A percentile compares a stretch with the other conserved stretches of the same genome.
These are phyloP conservation scores for Nycticorax nycticorax DNA, from an alignment of 2,113 vertebrate species.

Conservation along the genomic window DNA sequence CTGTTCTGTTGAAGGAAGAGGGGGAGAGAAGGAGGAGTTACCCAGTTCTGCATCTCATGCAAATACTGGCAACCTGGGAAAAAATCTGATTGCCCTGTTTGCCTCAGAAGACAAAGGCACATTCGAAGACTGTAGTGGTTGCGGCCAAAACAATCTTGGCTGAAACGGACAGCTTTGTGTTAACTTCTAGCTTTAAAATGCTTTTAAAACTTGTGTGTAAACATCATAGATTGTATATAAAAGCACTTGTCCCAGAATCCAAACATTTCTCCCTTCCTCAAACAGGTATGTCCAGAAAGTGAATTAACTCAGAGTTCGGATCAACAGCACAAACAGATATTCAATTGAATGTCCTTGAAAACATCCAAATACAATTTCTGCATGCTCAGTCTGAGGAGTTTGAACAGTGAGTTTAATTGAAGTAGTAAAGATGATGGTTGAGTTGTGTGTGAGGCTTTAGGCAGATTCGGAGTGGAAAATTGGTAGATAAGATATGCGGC, in stretches of 20 bases:
- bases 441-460: not conserved
- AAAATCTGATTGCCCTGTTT: not conserved
- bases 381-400: not conserved
- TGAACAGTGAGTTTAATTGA: not conserved
- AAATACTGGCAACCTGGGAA: not conserved
- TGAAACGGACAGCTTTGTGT: not conserved
- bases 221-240: not conserved
- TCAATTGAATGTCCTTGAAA: not conserved
- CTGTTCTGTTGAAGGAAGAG: not conserved
- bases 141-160: not conserved
- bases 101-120: not conserved
- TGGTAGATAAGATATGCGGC: not conserved
- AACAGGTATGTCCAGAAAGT: not conserved
- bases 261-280: not conserved
- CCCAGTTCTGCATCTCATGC: not conserved
- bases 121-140: not conserved
- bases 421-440: not conserved
- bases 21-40: not conserved
- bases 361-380: not conserved
- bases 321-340: not conserved
- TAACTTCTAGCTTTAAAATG: not conserved
- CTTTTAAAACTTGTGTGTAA: not conserved
- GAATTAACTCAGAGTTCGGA: not conserved
- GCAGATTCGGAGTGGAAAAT: slow-evolving; percentile 3
- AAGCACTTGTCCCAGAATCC: not conserved